Evolutionary conservation across 2,888 invertebrate genomes (phyloP).

Genomic region (Lepidocyrtinus sp.): DNA sequence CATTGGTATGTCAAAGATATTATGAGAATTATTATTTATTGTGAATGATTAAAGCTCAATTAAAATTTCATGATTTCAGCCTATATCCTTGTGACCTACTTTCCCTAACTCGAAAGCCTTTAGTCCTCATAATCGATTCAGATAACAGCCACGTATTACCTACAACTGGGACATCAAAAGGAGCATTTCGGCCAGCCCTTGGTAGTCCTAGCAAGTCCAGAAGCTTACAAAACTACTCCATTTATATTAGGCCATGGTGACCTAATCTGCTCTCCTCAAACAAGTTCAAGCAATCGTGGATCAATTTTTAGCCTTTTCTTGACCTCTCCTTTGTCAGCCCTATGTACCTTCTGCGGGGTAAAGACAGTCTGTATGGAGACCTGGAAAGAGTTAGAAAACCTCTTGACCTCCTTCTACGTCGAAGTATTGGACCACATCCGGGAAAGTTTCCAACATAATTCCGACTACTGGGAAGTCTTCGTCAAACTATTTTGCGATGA

Average conservation of each 20-base stretch:
- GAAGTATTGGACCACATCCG: conserved; percentile 45
- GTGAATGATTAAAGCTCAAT: not conserved
- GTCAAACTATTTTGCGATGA: conserved; percentile 95
- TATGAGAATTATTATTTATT: conserved; percentile 10
- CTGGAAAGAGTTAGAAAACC: conserved; percentile 38
- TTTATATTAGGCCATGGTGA: conserved; percentile 79
- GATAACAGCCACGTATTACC: conserved; percentile 94
- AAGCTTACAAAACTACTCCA: conserved; percentile 73
- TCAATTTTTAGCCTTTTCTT: conserved; percentile 96
- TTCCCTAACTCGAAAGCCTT: conserved; percentile 92
- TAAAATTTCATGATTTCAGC: conserved; percentile 71
- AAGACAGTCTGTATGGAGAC: conserved; percentile 75
- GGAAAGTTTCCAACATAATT: conserved; percentile 22
- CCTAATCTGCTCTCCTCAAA: conserved; percentile 70
- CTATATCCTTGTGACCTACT: conserved; percentile 95
- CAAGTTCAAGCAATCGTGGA: conserved; percentile 77
- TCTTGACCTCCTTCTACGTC: conserved; percentile 41
- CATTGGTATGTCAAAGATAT: conserved; percentile 26
- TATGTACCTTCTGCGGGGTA: conserved; percentile 93
- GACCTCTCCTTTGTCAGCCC: conserved; percentile 92
- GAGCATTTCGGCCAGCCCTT: conserved; percentile 88
- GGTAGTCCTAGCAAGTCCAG: conserved; percentile 93
- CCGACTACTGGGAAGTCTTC: conserved; percentile 70
- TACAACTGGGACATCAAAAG: conserved; percentile 83
- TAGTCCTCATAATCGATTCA: conserved; percentile 95